Conservation (phyloP, 2,888 invertebrate genomes). For the Stegophylla sp. region DNA sequence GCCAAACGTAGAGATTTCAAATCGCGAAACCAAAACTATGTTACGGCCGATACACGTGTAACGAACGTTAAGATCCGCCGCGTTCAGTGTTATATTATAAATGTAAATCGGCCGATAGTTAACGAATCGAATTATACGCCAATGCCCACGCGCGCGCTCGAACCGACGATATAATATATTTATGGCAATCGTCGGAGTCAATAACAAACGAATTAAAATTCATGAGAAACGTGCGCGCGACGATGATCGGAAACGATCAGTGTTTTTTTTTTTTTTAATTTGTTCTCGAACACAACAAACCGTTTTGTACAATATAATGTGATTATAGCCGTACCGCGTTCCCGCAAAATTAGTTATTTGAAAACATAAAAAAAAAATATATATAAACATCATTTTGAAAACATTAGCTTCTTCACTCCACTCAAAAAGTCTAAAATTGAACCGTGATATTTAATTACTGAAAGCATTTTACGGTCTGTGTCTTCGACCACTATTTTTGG, state of each 20-base stretch:
- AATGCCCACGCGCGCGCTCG: neutral
- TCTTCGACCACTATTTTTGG: too few species aligned
- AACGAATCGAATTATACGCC: neutral
- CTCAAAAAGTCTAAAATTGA: too few species aligned
- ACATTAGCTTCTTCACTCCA: too few species aligned
- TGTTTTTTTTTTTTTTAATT: neutral
- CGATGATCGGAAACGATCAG: neutral
- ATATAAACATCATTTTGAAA: too few species aligned
- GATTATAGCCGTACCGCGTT: too few species aligned
- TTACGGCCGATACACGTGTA: neutral
- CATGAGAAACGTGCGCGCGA: neutral
- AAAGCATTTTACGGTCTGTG: too few species aligned
- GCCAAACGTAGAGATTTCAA: neutral
- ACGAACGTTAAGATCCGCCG: neutral
- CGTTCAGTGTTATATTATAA: too few species aligned
- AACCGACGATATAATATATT: neutral
- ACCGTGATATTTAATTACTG: too few species aligned
- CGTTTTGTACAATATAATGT: too few species aligned
- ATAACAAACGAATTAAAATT: constrained; percentile 6
- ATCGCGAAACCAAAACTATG: neutral
- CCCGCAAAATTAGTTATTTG: too few species aligned
- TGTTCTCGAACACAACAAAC: neutral
- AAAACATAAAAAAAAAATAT: too few species aligned
- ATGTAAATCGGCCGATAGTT: neutral
- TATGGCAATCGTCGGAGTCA: neutral